A percentile compares a stretch with the other conserved stretches of the same genome.
These are phyloP conservation scores for Fulica atra DNA, from an alignment of 2,113 vertebrate genomes.

Conservation along the genomic window DNA sequence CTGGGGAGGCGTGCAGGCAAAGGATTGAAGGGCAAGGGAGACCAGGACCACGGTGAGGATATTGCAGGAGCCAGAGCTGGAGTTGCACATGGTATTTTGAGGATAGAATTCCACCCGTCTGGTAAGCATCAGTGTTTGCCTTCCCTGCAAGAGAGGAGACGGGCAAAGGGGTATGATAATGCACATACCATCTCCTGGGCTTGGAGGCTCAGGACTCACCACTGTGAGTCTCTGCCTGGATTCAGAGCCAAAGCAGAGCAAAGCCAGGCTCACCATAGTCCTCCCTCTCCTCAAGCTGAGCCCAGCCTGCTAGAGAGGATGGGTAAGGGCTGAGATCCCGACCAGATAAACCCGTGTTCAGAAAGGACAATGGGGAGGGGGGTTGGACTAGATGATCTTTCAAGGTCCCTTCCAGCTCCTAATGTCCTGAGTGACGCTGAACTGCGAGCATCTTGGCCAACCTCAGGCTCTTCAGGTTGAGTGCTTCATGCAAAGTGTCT, in stretches of 20 bases:
- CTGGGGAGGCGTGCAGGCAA: accelerated
- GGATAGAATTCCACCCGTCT: background rate
- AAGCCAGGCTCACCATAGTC: background rate
- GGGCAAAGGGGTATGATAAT: background rate
- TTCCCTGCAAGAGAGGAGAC: background rate
- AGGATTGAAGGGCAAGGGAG: background rate
- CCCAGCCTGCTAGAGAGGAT: background rate
- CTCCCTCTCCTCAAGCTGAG: background rate
- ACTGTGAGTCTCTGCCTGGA: background rate
- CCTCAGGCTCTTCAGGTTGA: background rate
- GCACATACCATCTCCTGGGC: accelerated
- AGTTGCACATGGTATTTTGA: accelerated
- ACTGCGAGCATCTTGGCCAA: accelerated
- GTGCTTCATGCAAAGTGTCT: accelerated
- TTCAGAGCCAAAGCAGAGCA: background rate
- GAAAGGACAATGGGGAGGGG: background rate
- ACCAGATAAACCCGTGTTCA: accelerated
- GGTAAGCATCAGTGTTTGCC: background rate
- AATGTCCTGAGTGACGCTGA: too few relatives aligned
- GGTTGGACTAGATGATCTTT: too few relatives aligned
- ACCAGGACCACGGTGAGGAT: accelerated
- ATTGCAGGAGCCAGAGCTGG: background rate
- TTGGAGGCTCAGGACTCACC: background rate
- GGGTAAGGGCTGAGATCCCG: background rate
- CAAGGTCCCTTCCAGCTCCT: too few relatives aligned